phyloP scores from a whole-genome alignment of 2,797 vertebrate species.

The Morus bassanus region DNA sequence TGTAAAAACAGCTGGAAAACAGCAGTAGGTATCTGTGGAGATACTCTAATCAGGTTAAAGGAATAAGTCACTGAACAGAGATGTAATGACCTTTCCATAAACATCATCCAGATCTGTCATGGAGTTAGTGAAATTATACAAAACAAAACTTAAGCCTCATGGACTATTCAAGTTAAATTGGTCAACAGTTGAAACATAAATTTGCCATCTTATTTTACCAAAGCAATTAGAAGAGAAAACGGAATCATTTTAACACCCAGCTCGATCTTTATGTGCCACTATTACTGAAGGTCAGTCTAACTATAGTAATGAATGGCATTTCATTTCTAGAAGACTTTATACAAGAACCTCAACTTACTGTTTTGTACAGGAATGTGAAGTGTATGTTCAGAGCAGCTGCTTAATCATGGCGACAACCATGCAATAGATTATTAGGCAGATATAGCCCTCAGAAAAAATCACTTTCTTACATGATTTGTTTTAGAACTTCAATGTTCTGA shows the following conservation, averaged over 20 bases:
- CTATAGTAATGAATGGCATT: neutral
- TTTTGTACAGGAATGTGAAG: neutral
- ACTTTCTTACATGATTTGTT: neutral
- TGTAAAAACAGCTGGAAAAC: neutral
- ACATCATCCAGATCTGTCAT: neutral
- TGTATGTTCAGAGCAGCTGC: neutral
- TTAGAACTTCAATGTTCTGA: neutral
- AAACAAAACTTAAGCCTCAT: neutral
- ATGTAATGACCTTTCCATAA: neutral
- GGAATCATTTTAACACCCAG: neutral
- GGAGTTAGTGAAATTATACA: neutral
- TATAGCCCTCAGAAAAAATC: neutral
- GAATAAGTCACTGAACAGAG: neutral
- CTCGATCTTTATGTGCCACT: neutral
- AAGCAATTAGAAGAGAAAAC: neutral
- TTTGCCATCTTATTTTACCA: neutral
- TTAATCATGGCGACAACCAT: neutral
- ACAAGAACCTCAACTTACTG: neutral
- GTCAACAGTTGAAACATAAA: neutral
- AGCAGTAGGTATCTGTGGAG: neutral
- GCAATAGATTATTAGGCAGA: neutral
- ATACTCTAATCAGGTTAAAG: neutral
- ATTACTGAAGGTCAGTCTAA: neutral
- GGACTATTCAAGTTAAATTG: neutral
- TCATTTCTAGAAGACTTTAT: neutral